Conservation (phyloP, 2,113 vertebrate species). For the Stegastes partitus region DNA sequence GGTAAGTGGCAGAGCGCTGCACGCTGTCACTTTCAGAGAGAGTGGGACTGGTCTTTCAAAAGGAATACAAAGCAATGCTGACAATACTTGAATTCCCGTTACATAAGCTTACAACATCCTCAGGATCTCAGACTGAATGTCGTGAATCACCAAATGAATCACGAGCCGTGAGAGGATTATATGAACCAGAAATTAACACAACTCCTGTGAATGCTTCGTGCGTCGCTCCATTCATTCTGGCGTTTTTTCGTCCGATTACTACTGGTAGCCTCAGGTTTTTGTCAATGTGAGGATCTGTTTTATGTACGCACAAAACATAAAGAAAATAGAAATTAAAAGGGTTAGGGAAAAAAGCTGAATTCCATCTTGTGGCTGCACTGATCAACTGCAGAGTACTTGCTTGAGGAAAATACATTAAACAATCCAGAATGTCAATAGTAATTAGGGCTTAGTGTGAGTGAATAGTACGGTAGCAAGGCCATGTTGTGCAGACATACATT, state of each 20-base stretch:
- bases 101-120: constrained; percentile 26
- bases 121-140: neutral
- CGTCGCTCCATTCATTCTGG: constrained; percentile 10
- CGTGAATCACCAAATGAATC: constrained; percentile 46
- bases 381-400: neutral
- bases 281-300: constrained; percentile 7
- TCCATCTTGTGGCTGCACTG: neutral
- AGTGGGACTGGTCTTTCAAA: constrained; percentile 39
- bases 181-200: constrained; percentile 29
- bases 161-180: constrained; percentile 24
- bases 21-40: constrained; percentile 45
- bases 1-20: constrained; percentile 41
- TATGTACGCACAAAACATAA: neutral
- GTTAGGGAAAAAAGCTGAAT: neutral
- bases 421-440: neutral
- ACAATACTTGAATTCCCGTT: constrained; percentile 24
- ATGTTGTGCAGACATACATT: too few species aligned
- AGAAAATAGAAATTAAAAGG: neutral
- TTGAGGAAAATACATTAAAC: neutral
- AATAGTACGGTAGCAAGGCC: neutral
- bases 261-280: constrained; percentile 20
- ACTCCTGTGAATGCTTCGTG: neutral
- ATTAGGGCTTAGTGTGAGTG: neutral
- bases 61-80: constrained; percentile 18
- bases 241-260: constrained; percentile 21